Evolutionary conservation across 2,113 vertebrate species (phyloP), one percentile per base, ranked within the genome.

Genomic region (Crotalus tigris): DNA sequence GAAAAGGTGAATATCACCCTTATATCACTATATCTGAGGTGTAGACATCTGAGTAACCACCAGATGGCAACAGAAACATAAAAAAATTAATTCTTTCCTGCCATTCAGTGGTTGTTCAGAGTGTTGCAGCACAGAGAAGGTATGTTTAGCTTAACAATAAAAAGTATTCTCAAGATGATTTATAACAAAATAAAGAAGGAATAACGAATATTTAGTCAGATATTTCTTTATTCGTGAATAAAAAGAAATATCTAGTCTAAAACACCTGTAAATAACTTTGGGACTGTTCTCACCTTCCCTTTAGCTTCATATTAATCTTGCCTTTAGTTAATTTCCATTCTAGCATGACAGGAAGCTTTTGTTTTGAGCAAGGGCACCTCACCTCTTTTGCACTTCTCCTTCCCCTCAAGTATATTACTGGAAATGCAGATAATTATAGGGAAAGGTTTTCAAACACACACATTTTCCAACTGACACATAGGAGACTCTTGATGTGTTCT

Each of bases 381-480:
- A 59, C 55, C 64, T 87, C 39, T 93, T 88, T 92, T 90, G 55
- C 93, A 54, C 51, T 51, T 93, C 69, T 92, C 87, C 51, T 92
- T 39, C 26, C 85, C 85, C 61, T 58, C 3, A 0, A 33, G 90
- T 0, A 44, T 46, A 49, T 88, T 44, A 91, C 87, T 59, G 93
- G 91, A 93, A 95, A 58, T 51, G 69, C 0, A 58, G 88, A 57
- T 95, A 97, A 97, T 96, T 95, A 92, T 10, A 92, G 93, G 89
- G 96, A 21, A 92, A 96, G 92, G 93, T 93, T 96, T 94, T 96
- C 96, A 96, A 96, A 94, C 94, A 96, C 92, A 95, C 87, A 54
- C 90, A 5, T 92, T 89, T 93, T 96, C 85, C 92, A 33, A 94
- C 89, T 97, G 96, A 95, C 95, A 96, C 93, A 94, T 55, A 92